These are phyloP conservation scores for Gerris lacustris DNA, from an alignment of 2,888 invertebrate genomes.

Conservation along the genomic window DNA sequence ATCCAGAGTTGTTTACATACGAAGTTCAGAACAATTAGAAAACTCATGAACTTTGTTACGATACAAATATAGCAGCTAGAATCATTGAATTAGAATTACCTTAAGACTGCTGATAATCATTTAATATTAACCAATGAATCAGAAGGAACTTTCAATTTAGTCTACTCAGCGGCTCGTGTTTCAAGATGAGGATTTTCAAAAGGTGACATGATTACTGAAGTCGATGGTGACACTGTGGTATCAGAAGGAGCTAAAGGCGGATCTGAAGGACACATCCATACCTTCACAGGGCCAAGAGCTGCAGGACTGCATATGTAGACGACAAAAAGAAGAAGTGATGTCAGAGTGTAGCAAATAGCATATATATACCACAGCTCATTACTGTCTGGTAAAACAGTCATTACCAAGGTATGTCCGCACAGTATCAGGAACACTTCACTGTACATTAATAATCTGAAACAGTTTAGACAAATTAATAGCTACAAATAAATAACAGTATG, in stretches of 20 bases:
- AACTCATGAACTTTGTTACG: too few species aligned
- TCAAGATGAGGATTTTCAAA: not conserved
- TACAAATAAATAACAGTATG: too few species aligned
- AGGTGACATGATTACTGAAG: not conserved
- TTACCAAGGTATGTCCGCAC: not conserved
- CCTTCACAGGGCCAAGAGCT: not conserved
- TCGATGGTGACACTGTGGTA: not conserved
- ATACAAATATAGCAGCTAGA: too few species aligned
- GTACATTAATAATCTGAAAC: constrained; percentile 1
- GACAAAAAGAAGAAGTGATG: not conserved
- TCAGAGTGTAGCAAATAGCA: not conserved
- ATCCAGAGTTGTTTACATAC: too few species aligned
- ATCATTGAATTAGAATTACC: too few species aligned
- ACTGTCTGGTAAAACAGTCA: not conserved
- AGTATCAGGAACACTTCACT: not conserved
- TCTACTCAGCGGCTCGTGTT: too few species aligned
- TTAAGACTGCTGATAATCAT: too few species aligned
- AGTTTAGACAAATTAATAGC: not conserved
- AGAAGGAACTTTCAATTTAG: too few species aligned
- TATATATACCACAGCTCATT: not conserved
- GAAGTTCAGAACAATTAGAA: too few species aligned
- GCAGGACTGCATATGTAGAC: not conserved
- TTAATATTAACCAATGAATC: too few species aligned
- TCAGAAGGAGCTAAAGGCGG: not conserved
- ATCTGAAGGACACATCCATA: not conserved